Base-by-base conservation (phyloP, 2,113 vertebrate species). In the Pseudopodoces humilis region DNA sequence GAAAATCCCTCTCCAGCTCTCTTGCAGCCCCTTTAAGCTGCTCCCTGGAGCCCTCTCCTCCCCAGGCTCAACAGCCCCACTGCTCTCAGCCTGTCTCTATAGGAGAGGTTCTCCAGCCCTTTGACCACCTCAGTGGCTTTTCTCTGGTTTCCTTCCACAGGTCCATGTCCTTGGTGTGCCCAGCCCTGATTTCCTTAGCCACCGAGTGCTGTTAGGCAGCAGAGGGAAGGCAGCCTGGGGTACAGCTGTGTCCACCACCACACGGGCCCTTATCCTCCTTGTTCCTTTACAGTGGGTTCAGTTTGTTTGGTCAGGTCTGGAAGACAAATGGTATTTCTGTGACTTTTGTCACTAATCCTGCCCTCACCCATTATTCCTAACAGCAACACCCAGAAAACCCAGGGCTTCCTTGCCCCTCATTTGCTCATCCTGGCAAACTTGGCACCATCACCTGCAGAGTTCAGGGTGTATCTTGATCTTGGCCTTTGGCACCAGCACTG, bases 191-290 rank as follows among this genome's bases (percentile, higher is more conserved):
- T 69, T 52, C 63, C 53, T 35, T 33, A 46, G 35, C 10, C 35
- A 15, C 6, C 13, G 9, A 18, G 2, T 14, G 20, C 30, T 33
- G 31, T 23, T 23, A 16, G 55, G 59, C 25, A 87, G 84, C 55
- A 89, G 24, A 89, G 30, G 22, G 27, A 39, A 59, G 25, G 39
- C 44, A 79, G 59, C 7, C 2, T 47, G 23, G 7, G 18, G 22
- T 27, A 14, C 22, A 43, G 43, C 62, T 46, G 17, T 23, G 41
- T 23, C 20, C n/a, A 46, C 11, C 44, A 71, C 13, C 31, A 41
- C 0, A 4, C 2, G 3, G 65, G 23, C 21, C 67, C n/a, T 35
- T 27, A 27, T 0, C 10, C 9, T 44, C 18, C 46, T 58, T 53
- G 28, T n/a, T 63, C 43, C 37, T 41, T 33, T 41, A 10, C 11